phyloP scores from a whole-genome alignment of 2,888 invertebrate species.

The Drosophila lacicola region DNA sequence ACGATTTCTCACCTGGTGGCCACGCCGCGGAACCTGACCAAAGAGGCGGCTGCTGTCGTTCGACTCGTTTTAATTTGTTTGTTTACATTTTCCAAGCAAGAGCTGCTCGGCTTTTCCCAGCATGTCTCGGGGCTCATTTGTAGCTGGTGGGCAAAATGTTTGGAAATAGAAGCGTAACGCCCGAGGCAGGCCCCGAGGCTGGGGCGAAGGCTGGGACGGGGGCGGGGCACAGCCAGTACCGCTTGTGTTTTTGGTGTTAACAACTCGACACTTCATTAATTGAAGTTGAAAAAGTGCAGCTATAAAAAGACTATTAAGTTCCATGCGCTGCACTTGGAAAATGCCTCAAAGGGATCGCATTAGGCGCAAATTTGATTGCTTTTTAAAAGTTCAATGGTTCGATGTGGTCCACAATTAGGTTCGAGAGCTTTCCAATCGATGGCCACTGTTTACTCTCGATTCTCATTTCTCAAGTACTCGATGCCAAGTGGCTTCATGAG shows the following conservation, averaged over 20 bases:
- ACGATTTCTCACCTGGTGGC: constrained; percentile 76
- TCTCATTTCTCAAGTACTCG: constrained; percentile 37
- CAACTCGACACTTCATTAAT: constrained; percentile 81
- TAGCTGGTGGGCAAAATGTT: constrained; percentile 60
- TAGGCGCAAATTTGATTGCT: constrained; percentile 72
- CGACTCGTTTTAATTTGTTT: constrained; percentile 79
- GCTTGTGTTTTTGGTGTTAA: constrained; percentile 76
- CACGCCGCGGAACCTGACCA: constrained; percentile 40
- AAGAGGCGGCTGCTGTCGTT: constrained; percentile 48
- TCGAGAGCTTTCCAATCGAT: constrained; percentile 51
- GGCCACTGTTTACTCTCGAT: constrained; percentile 51
- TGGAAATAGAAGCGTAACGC: constrained; percentile 61
- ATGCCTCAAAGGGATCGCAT: constrained; percentile 43
- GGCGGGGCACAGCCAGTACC: constrained; percentile 22
- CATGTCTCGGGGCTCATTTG: constrained; percentile 48
- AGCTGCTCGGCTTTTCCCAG: constrained; percentile 60
- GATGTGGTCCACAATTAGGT: constrained; percentile 38
- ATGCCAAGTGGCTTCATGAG: constrained; percentile 40
- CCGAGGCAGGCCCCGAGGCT: constrained; percentile 8
- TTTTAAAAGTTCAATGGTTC: constrained; percentile 73
- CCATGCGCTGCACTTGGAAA: constrained; percentile 39
- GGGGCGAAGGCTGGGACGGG: background rate
- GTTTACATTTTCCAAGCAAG: constrained; percentile 71
- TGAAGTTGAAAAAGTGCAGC: constrained; percentile 79
- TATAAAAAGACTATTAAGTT: constrained; percentile 81